A percentile compares a stretch with the other conserved stretches of the same genome.
These are phyloP conservation scores for Siniperca obscura DNA, from an alignment of 2,797 vertebrate species.

Conservation along the genomic window DNA sequence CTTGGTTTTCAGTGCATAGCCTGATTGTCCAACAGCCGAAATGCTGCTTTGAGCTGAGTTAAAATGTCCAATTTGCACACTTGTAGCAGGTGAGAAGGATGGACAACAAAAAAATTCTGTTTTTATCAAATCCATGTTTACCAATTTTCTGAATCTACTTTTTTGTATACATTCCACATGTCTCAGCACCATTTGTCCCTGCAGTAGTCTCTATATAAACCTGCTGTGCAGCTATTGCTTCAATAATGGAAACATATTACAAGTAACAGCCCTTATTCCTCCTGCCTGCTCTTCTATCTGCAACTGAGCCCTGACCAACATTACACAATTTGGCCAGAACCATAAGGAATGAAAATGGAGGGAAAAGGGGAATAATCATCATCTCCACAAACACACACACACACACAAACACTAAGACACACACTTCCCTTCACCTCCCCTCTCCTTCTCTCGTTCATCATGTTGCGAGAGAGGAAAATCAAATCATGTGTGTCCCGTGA, in stretches of 20 bases:
- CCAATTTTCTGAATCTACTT: neutral
- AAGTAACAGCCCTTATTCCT: neutral
- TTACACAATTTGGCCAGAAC: neutral
- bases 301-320: neutral
- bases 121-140: neutral
- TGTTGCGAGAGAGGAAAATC: constrained; percentile 54
- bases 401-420: neutral
- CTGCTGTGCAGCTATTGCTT: neutral
- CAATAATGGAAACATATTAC: constrained; percentile 7
- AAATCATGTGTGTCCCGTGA: constrained; percentile 46
- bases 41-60: neutral
- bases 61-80: neutral
- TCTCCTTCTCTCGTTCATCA: constrained; percentile 33
- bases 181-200: neutral
- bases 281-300: constrained; percentile 1
- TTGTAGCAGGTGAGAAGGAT: neutral
- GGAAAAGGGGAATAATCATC: constrained; percentile 12
- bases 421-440: neutral
- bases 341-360: constrained; percentile 5
- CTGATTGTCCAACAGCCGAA: neutral
- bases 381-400: constrained; percentile 12
- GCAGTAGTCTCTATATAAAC: neutral
- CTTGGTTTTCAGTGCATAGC: neutral
- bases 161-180: no score
- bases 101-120: neutral